These are phyloP conservation scores for Scaeva pyrastri DNA, from an alignment of 2,888 invertebrate species.

Conservation along the genomic window DNA sequence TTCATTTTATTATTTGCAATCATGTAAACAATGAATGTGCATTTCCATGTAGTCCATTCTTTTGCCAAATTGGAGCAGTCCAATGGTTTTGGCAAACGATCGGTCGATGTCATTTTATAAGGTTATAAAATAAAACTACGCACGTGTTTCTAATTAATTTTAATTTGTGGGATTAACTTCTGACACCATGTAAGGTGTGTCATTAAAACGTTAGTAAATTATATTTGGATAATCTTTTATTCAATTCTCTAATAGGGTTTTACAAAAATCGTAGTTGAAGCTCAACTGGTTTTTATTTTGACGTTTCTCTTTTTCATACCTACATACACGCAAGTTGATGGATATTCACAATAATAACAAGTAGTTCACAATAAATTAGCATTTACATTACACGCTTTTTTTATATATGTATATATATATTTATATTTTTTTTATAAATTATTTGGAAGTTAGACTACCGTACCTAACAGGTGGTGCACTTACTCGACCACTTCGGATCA, in stretches of 20 bases:
- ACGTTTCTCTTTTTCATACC: no score
- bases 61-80: conserved; percentile 50
- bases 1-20: conserved; percentile 40
- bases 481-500: conserved; percentile 23
- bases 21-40: conserved; percentile 50
- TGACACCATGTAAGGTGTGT: conserved; percentile 2
- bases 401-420: no score
- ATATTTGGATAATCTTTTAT: no score
- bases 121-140: background rate
- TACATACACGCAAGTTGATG: no score
- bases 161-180: background rate
- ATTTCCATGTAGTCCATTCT: conserved; percentile 38
- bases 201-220: background rate
- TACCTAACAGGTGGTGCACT: conserved; percentile 11
- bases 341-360: no score
- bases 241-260: no score
- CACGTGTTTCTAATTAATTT: background rate
- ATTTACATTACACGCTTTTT: no score
- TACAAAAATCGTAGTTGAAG: no score
- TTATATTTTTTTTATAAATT: no score
- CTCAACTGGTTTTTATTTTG: no score
- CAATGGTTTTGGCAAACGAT: conserved; percentile 44
- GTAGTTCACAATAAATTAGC: no score
- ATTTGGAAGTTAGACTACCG: background rate
- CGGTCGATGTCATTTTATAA: background rate